phyloP scores from a whole-genome alignment of 2,888 invertebrate species.

The Sarcophaga rosellei region DNA sequence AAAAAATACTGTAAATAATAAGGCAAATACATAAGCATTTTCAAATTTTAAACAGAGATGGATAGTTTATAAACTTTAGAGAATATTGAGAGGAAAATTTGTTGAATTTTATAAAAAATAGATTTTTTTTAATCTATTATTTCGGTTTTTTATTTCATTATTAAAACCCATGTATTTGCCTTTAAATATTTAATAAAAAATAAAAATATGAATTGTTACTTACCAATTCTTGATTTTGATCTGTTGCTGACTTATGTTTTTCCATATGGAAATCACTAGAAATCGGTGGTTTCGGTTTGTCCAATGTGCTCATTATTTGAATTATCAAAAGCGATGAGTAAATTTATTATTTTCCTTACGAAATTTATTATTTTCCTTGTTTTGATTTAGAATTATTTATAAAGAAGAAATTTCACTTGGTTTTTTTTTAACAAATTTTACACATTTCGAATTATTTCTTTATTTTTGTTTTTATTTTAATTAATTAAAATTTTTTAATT shows the following conservation, averaged over 20 bases:
- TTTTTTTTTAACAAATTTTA: not conserved
- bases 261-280: constrained; percentile 48
- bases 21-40: too few species aligned
- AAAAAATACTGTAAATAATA: too few species aligned
- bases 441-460: not conserved
- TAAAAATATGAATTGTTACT: not conserved
- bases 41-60: too few species aligned
- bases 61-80: too few species aligned
- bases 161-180: not conserved
- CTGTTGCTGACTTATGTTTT: constrained; percentile 35
- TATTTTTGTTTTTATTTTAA: not conserved
- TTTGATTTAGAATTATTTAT: not conserved
- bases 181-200: not conserved
- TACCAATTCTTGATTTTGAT: constrained; percentile 52
- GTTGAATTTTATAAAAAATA: too few species aligned
- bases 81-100: too few species aligned
- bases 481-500: not conserved
- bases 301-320: constrained; percentile 52
- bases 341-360: not conserved
- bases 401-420: not conserved
- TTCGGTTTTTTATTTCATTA: too few species aligned
- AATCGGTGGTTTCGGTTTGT: constrained; percentile 33
- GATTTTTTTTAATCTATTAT: too few species aligned
- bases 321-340: too few species aligned
- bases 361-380: not conserved